Conservation (phyloP, 2,797 vertebrate genomes). For the Urosaurus nigricauda region DNA sequence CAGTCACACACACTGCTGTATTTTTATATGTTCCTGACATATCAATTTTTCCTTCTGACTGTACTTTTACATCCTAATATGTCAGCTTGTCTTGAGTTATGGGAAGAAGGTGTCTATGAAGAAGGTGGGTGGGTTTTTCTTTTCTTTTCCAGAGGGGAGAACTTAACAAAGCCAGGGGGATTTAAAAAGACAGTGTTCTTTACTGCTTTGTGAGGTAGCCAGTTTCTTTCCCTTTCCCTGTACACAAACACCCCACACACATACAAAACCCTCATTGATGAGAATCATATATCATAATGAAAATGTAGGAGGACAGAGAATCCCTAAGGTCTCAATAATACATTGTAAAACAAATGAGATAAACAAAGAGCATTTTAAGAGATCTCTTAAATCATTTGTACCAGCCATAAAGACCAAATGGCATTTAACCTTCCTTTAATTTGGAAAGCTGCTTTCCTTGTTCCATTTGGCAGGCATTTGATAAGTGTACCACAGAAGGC, state of each 20-base stretch:
- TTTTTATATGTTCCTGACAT: slow-evolving; percentile 38
- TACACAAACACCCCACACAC: neutral
- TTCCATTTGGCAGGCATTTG: slow-evolving; percentile 51
- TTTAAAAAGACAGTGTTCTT: slow-evolving; percentile 34
- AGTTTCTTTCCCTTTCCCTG: neutral
- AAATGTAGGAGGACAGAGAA: slow-evolving; percentile 32
- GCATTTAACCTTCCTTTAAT: slow-evolving; percentile 58
- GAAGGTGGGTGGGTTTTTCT: neutral
- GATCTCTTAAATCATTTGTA: slow-evolving; percentile 58
- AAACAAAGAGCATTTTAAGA: slow-evolving; percentile 63
- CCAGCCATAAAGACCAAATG: slow-evolving; percentile 52
- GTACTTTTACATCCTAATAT: slow-evolving; percentile 38
- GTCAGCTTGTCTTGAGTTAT: slow-evolving; percentile 21
- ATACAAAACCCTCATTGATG: slow-evolving; percentile 39
- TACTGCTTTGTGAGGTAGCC: slow-evolving; percentile 27
- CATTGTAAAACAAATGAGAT: slow-evolving; percentile 42
- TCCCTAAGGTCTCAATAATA: slow-evolving; percentile 22
- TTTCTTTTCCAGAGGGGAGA: slow-evolving; percentile 2
- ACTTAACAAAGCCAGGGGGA: slow-evolving; percentile 44
- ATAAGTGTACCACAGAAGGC: neutral
- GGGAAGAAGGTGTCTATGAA: slow-evolving; percentile 39
- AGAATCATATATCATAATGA: slow-evolving; percentile 57
- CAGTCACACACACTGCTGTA: slow-evolving; percentile 39
- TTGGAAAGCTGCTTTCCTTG: slow-evolving; percentile 46
- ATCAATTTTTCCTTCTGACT: slow-evolving; percentile 35